Base-by-base conservation (phyloP, 2,113 vertebrate genomes). In the Thamnophis sirtalis region DNA sequence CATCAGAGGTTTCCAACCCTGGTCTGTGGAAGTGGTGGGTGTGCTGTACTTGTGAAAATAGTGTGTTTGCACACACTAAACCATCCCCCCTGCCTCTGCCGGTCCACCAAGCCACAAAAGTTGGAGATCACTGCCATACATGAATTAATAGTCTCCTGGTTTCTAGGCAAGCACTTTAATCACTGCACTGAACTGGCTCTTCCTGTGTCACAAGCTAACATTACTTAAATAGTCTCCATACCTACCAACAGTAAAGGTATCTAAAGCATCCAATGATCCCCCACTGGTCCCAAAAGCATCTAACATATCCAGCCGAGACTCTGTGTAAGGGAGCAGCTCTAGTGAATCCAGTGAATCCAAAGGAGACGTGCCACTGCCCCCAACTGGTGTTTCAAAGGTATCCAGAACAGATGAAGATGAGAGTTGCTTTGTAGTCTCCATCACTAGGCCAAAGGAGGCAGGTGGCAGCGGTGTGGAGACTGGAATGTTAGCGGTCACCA, bases 401-500 rank as follows among this genome's bases (percentile, higher is more conserved):
- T 99, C 98, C 96, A 98, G 96, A 86, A 98, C 98, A 17, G 98
- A 98, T 89, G 97, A 96, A 92, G 97, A 97, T 3, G 97, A 96
- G 84, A 98, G 96, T 95, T 98, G 97, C 91, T 97, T 98, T 93
- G 96, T 96, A 88, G 97, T 96, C 93, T 98, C 97, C 97, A 98
- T 96, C 94, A 98, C 96, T 21, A 98, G 96, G 92, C 98, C 98
- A 0, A 98, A 98, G 90, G 98, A 98, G 63, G 98, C 98, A 5
- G 97, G 98, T 73, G 98, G 98, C 94, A 98, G 96, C 0, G 98
- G 58, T 95, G 98, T 94, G 97, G 98, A 89, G 97, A 98, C 96
- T 21, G 98, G 94, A 96, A 98, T 92, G 97, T 97, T 97, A 91
- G 96, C 96, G 0, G 97, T 97, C 94, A 97, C 97, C 0, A 98